phyloP scores from a whole-genome alignment of 2,113 vertebrate genomes.

The Bucco capensis region DNA sequence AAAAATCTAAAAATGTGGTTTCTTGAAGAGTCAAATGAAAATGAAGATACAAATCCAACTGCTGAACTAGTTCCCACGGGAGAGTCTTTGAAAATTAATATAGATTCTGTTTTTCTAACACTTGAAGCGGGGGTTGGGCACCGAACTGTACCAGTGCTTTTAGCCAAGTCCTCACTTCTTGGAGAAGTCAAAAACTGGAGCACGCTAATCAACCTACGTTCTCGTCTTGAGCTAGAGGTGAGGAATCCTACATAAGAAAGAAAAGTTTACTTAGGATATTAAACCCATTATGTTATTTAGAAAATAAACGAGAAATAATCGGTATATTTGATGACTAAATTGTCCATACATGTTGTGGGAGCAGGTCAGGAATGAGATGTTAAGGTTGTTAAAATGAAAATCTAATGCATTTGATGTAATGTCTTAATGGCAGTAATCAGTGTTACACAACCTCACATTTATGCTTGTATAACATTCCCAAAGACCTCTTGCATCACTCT shows the following conservation, averaged over 20 bases:
- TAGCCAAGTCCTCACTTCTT: conserved; percentile 89
- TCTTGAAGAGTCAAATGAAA: conserved; percentile 85
- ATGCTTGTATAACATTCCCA: background rate
- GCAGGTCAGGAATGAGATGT: background rate
- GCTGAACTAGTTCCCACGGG: conserved; percentile 80
- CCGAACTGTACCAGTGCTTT: conserved; percentile 93
- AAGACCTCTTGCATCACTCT: background rate
- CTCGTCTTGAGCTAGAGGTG: conserved; percentile 89
- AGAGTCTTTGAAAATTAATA: conserved; percentile 82
- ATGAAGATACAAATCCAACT: conserved; percentile 50
- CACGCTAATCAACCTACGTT: conserved; percentile 88
- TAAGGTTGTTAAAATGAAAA: background rate
- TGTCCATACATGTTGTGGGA: background rate
- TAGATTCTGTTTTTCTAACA: conserved; percentile 89
- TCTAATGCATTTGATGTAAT: background rate
- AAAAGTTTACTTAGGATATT: background rate
- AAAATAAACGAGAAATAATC: background rate
- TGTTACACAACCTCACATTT: background rate
- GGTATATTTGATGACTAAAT: background rate
- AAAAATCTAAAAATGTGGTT: conserved; percentile 93
- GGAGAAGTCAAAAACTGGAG: conserved; percentile 91
- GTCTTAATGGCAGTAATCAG: background rate
- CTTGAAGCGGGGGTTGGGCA: conserved; percentile 96
- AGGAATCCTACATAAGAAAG: background rate
- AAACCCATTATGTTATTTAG: background rate